Conservation (phyloP, 2,888 invertebrate genomes). For the Tuberolachnus salignus region DNA sequence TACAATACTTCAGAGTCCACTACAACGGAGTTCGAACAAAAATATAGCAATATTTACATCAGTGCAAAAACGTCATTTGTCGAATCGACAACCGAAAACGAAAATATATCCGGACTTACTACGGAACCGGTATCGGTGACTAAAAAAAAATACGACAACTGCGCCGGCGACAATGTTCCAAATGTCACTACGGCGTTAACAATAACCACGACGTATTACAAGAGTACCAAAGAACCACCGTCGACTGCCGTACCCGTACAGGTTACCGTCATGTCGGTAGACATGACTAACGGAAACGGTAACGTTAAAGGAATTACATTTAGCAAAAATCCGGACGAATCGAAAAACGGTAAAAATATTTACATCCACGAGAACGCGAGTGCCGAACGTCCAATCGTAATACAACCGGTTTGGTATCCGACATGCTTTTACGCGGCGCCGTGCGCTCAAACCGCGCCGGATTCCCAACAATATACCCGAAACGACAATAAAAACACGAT, state of each 20-base stretch:
- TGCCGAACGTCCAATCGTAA: too few relatives aligned
- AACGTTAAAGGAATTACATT: neutral
- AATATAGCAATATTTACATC: neutral
- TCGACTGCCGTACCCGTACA: neutral
- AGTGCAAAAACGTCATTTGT: neutral
- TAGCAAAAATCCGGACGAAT: neutral
- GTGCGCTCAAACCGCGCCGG: neutral
- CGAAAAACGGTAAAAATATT: neutral
- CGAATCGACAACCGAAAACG: too few relatives aligned
- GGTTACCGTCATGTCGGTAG: neutral
- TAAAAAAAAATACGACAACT: neutral
- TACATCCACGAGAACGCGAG: neutral
- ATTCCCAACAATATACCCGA: neutral
- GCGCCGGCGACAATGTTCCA: neutral
- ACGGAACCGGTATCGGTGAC: neutral
- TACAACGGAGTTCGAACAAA: neutral
- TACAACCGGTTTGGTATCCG: conserved; percentile 6
- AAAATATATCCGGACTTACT: neutral
- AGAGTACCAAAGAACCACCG: neutral
- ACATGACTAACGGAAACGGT: neutral
- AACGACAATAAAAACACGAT: neutral
- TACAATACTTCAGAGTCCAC: neutral
- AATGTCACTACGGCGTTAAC: too few relatives aligned
- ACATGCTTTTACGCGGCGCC: conserved; percentile 29
- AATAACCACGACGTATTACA: too few relatives aligned